Percentiles rank a stretch among this genome's conserved stretches.
These are phyloP conservation scores for Uropsilus gracilis DNA, from an alignment of 2,113 vertebrate genomes.

Conservation along the genomic window DNA sequence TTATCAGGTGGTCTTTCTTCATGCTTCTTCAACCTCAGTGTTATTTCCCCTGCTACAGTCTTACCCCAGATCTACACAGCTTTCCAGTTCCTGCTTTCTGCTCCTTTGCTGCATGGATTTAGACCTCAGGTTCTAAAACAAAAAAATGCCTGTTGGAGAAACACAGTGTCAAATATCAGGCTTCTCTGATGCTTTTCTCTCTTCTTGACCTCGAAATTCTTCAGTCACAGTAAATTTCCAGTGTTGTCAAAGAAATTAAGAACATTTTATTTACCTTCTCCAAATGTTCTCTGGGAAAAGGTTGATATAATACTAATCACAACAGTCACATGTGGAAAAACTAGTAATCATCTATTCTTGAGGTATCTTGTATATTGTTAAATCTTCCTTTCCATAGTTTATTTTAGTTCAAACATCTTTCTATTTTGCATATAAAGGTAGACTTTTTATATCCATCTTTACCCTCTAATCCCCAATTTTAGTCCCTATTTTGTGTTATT, in stretches of 20 bases:
- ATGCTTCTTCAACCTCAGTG: neutral
- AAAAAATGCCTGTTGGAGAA: neutral
- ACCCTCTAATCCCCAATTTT: neutral
- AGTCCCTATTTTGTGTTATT: neutral
- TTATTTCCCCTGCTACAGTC: accelerated
- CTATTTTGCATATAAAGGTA: neutral
- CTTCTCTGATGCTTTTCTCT: neutral
- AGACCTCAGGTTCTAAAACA: neutral
- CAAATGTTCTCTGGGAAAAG: neutral
- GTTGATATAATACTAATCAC: neutral
- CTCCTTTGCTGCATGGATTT: neutral
- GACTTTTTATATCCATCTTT: neutral
- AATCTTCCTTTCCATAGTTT: neutral
- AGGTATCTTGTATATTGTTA: neutral
- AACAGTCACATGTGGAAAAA: neutral
- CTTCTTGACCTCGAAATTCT: neutral
- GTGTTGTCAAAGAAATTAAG: neutral
- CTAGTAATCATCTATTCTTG: neutral
- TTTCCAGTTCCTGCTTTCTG: neutral
- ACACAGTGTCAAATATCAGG: neutral
- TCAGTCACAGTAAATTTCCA: neutral
- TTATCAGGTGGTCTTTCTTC: neutral
- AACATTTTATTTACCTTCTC: neutral
- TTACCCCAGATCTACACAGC: neutral
- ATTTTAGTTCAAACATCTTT: neutral